Percentiles rank a stretch among this genome's conserved stretches.
phyloP scores from a whole-genome alignment of 2,888 invertebrate species.

The Acrobasis repandana region DNA sequence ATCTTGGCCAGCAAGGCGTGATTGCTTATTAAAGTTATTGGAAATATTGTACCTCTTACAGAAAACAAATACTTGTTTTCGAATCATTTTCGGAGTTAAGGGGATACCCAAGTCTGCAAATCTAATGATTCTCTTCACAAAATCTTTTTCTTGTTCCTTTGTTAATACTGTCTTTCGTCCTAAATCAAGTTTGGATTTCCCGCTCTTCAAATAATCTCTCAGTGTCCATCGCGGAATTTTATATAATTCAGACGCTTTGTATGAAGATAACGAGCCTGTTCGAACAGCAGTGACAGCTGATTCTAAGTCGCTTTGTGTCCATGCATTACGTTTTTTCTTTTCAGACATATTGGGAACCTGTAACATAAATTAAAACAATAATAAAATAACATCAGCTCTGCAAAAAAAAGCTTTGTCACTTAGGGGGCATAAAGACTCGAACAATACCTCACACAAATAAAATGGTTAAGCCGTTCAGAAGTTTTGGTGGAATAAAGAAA shows the following conservation, averaged over 20 bases:
- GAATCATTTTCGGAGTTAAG: conserved; percentile 22
- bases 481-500: not conserved
- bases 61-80: conserved; percentile 19
- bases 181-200: not conserved
- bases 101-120: conserved; percentile 26
- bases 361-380: conserved; percentile 5
- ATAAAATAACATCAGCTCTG: not conserved
- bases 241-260: not conserved
- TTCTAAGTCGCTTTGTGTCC: conserved; percentile 13
- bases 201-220: not conserved
- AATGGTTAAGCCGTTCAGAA: conserved; percentile 2
- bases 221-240: not conserved
- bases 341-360: conserved; percentile 10
- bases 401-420: conserved; percentile 3
- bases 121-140: conserved; percentile 25
- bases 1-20: conserved; percentile 31
- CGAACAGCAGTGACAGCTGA: conserved; percentile 10
- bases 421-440: conserved; percentile 6
- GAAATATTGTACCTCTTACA: conserved; percentile 12
- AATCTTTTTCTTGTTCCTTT: conserved; percentile 25
- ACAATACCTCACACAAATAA: conserved; percentile 10
- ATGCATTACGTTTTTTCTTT: conserved; percentile 2
- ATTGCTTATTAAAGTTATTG: conserved; percentile 27
- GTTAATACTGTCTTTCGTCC: not conserved
- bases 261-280: not conserved